These are phyloP conservation scores for Lethocerus indicus DNA, from an alignment of 1,140 invertebrate species.

Conservation along the genomic window DNA sequence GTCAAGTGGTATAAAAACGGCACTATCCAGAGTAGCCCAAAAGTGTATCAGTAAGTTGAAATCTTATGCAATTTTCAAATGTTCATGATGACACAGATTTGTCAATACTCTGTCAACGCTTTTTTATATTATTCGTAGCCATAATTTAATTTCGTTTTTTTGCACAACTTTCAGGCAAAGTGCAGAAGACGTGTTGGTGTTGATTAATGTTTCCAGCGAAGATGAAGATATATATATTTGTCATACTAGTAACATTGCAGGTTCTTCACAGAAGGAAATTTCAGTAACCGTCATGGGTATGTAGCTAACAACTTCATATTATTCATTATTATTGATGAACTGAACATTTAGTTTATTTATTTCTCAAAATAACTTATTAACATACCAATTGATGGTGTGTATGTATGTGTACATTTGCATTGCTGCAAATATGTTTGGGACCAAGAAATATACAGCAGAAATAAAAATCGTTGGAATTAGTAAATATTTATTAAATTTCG, in stretches of 20 bases:
- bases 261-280: slow-evolving; percentile 1
- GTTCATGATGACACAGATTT: too few species aligned
- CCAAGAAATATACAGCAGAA: slow-evolving; percentile 2
- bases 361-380: too few species aligned
- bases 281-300: slow-evolving; percentile 6
- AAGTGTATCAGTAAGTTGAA: too few species aligned
- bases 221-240: slow-evolving; percentile 18
- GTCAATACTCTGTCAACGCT: too few species aligned
- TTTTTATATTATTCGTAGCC: not conserved
- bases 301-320: not conserved
- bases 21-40: slow-evolving; percentile 6
- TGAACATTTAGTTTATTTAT: not conserved
- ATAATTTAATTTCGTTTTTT: not conserved
- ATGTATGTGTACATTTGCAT: too few species aligned
- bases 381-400: too few species aligned
- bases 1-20: slow-evolving; percentile 31
- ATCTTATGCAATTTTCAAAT: too few species aligned
- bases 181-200: slow-evolving; percentile 25
- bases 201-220: not conserved
- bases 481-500: slow-evolving; percentile 4
- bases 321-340: not conserved
- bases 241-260: slow-evolving; percentile 18
- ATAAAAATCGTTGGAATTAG: slow-evolving; percentile 16
- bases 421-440: slow-evolving; percentile 17
- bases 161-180: slow-evolving; percentile 27